Conservation (phyloP, 2,113 vertebrate genomes). For the Datnioides undecimradiatus region DNA sequence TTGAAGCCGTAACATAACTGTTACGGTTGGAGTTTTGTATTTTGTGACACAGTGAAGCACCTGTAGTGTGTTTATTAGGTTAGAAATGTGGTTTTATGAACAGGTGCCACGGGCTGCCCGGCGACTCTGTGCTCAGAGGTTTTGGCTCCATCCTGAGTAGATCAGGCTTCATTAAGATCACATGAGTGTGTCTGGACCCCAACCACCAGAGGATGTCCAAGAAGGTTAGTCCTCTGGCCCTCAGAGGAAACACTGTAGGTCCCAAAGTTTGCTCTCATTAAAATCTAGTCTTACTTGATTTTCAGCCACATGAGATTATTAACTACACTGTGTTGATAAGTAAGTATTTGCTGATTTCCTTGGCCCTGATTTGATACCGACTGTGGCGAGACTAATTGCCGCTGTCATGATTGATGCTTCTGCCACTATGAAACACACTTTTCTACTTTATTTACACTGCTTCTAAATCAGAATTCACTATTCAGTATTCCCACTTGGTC, state of each 20-base stretch:
- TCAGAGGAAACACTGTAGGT: neutral
- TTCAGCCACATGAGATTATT: neutral
- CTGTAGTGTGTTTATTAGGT: neutral
- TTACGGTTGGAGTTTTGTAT: neutral
- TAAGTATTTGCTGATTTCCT: neutral
- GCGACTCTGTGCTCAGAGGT: neutral
- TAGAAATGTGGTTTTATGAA: neutral
- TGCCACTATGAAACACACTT: neutral
- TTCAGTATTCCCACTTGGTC: neutral
- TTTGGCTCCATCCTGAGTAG: conserved; percentile 58
- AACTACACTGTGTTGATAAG: neutral
- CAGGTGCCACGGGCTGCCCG: conserved; percentile 3
- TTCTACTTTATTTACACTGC: neutral
- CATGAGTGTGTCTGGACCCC: conserved; percentile 32
- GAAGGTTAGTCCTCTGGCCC: conserved; percentile 11
- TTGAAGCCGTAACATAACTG: neutral
- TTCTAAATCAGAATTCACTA: neutral
- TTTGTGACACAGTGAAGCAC: neutral
- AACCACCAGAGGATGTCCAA: conserved; percentile 19
- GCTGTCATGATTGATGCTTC: neutral
- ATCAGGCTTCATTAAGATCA: conserved; percentile 22
- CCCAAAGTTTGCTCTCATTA: conserved; percentile 4
- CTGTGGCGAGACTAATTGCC: neutral
- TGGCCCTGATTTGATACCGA: neutral
- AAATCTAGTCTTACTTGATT: neutral